These are phyloP conservation scores for Phylloscopus trochilus DNA, from an alignment of 2,113 vertebrate species.

Conservation along the genomic window DNA sequence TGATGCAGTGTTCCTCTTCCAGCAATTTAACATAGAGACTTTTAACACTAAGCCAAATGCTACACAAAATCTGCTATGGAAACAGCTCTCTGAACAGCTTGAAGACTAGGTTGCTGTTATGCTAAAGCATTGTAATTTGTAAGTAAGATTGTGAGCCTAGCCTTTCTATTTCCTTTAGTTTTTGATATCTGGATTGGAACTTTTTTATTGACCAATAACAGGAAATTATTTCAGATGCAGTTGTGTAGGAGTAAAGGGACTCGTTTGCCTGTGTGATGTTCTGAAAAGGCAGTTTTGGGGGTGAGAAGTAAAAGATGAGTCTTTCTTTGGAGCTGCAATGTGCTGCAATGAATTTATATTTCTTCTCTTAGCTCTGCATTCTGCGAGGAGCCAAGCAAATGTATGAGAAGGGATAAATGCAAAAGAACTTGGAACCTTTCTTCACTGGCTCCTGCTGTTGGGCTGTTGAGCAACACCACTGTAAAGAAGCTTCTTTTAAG, in stretches of 20 bases:
- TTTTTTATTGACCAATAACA: neutral
- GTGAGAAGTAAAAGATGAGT: neutral
- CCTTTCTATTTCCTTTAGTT: neutral
- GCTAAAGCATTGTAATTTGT: neutral
- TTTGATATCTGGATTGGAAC: neutral
- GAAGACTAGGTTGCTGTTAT: neutral
- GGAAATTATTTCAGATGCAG: neutral
- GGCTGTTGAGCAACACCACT: neutral
- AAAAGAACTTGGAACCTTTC: neutral
- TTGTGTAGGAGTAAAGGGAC: neutral
- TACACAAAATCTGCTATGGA: neutral
- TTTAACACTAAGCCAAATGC: neutral
- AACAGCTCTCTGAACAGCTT: neutral
- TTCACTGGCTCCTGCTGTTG: neutral
- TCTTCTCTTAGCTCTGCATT: neutral
- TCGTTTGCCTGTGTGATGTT: neutral
- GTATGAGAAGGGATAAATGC: neutral
- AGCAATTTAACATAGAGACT: neutral
- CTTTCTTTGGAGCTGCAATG: neutral
- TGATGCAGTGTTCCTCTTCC: neutral
- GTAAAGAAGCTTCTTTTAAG: neutral
- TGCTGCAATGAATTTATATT: neutral
- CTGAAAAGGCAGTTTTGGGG: neutral
- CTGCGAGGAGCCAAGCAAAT: neutral
- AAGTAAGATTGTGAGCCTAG: neutral